Evolutionary conservation across 1,140 invertebrate species (phyloP), one percentile per base, ranked within the genome.

Genomic region (Papilio glaucus): DNA sequence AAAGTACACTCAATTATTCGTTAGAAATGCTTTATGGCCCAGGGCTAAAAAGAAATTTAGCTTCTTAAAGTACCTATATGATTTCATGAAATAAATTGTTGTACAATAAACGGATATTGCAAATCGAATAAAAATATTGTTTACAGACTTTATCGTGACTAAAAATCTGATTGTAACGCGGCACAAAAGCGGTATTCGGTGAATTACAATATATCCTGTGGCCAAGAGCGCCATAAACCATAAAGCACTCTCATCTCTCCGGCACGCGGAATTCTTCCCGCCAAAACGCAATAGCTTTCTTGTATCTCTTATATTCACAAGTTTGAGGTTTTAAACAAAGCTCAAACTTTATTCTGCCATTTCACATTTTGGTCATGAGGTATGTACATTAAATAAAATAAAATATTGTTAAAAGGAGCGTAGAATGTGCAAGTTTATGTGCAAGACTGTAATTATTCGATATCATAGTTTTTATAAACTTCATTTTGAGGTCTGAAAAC

Each of bases 171-270:
- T 24, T 57, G 49, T 57, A 24, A 21, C 49, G 0, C 18, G 4
- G 12, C 24, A 57, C n/a, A 57, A 57, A 26, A 53, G 45, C 45
- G 21, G 1, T 57, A 26, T 9, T 24, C 4, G 10, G 39, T 57
- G 49, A 26, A 18, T 57, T 57, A 57, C 13, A 21, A 57, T 57
- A 57, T 57, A 57, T 24, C 10, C 49, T 57, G 49, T 57, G 49
- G 21, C 24, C 49, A 57, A 57, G 24, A 57, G 24, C 12, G 21
- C 24, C 49, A 57, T 57, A 57, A 57, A 57, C 9, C 49, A 24
- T n/a, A n/a, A n/a, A n/a, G n/a, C n/a, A n/a, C n/a, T n/a, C 29
- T 33, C 21, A 5, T 57, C n/a, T 18, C 10, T 24, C 10, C 5
- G 49, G 21, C 49, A 26, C 9, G 49, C 21, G 12, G 49, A 24